Conservation (phyloP, 1,140 invertebrate species). For the Thalassaphorura encarpata region DNA sequence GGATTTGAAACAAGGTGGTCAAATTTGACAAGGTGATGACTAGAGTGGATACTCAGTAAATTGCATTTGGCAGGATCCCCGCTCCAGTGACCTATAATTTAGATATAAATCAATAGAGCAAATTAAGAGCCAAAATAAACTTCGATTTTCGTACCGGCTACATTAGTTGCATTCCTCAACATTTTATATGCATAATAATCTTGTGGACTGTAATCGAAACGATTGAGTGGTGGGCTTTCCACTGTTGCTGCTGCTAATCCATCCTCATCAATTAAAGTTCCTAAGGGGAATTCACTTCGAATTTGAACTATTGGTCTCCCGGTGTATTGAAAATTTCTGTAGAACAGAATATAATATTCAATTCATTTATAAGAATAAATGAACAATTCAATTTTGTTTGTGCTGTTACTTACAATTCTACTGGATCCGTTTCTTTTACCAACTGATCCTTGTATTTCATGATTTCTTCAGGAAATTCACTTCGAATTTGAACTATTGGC, state of each 20-base stretch:
- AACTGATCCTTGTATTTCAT: slow-evolving; percentile 22
- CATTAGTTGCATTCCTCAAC: slow-evolving; percentile 52
- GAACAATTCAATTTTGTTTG: too few species aligned
- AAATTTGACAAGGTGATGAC: slow-evolving; percentile 43
- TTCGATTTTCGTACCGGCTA: too few species aligned
- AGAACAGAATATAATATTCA: too few species aligned
- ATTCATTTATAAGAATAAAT: too few species aligned
- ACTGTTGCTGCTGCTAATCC: slow-evolving; percentile 44
- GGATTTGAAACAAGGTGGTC: slow-evolving; percentile 34
- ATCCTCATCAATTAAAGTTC: slow-evolving; percentile 47
- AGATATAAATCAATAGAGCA: too few species aligned
- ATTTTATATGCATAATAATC: slow-evolving; percentile 44
- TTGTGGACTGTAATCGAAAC: slow-evolving; percentile 48
- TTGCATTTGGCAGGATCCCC: slow-evolving; percentile 64
- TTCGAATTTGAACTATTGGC: slow-evolving; percentile 53
- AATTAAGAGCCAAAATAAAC: too few species aligned
- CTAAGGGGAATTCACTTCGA: slow-evolving; percentile 50
- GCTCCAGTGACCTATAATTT: slow-evolving; percentile 73
- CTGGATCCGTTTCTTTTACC: slow-evolving; percentile 26
- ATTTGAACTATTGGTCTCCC: slow-evolving; percentile 53
- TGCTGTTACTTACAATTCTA: too few species aligned
- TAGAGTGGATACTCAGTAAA: slow-evolving; percentile 59
- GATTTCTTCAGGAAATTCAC: slow-evolving; percentile 42
- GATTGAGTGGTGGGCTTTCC: slow-evolving; percentile 43
- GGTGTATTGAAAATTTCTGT: slow-evolving; percentile 48